A percentile compares a stretch with the other conserved stretches of the same genome.
phyloP scores from a whole-genome alignment of 2,797 vertebrate species.

The Todus mexicanus region DNA sequence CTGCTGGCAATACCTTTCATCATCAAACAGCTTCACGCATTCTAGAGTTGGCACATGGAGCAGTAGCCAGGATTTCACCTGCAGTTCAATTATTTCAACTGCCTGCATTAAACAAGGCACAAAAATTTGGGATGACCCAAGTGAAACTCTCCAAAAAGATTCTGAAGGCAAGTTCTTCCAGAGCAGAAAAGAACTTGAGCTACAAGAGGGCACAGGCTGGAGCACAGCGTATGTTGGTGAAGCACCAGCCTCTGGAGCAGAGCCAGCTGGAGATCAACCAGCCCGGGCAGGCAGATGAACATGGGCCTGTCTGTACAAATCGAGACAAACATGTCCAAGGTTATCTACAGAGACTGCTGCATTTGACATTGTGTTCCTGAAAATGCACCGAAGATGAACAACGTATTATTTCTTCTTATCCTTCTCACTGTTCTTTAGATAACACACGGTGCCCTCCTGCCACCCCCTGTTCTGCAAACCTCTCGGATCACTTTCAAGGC shows the following conservation, averaged over 20 bases:
- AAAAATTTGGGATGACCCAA: neutral
- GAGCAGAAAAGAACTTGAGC: neutral
- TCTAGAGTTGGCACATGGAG: neutral
- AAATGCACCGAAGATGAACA: neutral
- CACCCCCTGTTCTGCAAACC: neutral
- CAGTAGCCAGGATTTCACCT: neutral
- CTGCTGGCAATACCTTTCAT: neutral
- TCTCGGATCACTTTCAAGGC: neutral
- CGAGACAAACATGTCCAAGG: neutral
- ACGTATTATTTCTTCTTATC: neutral
- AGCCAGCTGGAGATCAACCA: neutral
- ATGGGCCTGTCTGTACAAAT: neutral
- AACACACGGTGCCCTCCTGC: neutral
- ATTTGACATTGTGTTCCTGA: neutral
- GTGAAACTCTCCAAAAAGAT: neutral
- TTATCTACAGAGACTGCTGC: neutral
- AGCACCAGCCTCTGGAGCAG: neutral
- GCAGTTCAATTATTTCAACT: neutral
- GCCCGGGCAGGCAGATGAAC: neutral
- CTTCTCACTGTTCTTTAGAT: neutral
- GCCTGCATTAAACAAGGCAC: neutral
- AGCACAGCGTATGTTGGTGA: neutral
- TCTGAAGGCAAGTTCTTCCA: neutral
- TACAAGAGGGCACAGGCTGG: neutral
- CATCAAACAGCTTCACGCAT: neutral